phyloP scores from a whole-genome alignment of 2,113 vertebrate genomes.

The Pachycephala philippinensis region DNA sequence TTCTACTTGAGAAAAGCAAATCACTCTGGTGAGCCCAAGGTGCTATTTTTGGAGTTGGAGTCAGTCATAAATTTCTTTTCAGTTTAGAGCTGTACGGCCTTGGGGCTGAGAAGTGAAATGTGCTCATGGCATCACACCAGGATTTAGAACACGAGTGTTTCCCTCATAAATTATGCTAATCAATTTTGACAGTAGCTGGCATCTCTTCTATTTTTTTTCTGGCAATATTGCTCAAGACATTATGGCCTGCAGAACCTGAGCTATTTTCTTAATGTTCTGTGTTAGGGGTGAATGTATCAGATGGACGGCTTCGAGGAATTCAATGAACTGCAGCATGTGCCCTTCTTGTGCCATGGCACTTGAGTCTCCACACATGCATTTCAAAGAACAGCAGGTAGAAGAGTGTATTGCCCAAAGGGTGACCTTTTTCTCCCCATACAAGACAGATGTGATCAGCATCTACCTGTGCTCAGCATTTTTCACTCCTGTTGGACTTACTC shows the following conservation, averaged over 20 bases:
- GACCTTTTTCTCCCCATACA: not conserved
- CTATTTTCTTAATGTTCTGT: not conserved
- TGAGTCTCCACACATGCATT: not conserved
- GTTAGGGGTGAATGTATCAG: not conserved
- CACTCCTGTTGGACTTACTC: conserved; percentile 27
- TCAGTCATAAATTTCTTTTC: not conserved
- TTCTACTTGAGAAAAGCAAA: not conserved
- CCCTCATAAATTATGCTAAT: not conserved
- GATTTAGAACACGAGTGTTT: not conserved
- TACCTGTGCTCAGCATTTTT: not conserved
- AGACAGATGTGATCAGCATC: not conserved
- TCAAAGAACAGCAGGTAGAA: not conserved
- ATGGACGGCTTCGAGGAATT: not conserved
- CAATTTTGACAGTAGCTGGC: not conserved
- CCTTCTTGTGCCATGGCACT: not conserved
- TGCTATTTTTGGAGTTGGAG: not conserved
- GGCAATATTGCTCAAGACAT: not conserved
- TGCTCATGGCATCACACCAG: not conserved
- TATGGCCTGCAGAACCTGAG: not conserved
- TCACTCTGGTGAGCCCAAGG: not conserved
- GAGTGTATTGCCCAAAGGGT: not conserved
- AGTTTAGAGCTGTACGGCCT: not conserved
- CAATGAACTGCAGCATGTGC: not conserved
- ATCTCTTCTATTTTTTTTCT: not conserved
- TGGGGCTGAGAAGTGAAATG: not conserved